Base-by-base conservation (phyloP, 92 coral and sea anemone species). In the Epizoanthus ramosus region DNA sequence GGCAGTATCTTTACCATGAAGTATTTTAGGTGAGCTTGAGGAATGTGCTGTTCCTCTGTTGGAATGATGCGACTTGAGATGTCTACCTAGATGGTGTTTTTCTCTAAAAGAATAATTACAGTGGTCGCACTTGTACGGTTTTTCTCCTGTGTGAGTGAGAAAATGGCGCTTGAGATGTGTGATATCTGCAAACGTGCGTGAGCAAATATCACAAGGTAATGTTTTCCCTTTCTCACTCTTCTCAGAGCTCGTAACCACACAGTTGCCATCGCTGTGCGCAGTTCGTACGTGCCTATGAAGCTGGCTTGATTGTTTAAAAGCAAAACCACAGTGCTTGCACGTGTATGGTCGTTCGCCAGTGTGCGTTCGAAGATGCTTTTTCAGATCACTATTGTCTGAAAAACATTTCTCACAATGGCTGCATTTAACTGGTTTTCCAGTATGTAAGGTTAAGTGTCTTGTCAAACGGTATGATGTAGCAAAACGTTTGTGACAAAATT, bases 301-400 rank as follows among this genome's bases (percentile, higher is more conserved):
- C 41, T 77, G 82, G 66, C 82, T 77, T 63, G 82, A 77, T 70
- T 77, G 82, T 41, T 56, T 21, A 63, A 77, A 77, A 4, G 82
- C 82, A 56, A 68, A 61, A 15, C 22, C 21, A 15, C 82, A 77
- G 41, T 77, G 58, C 3, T 18, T 14, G 19, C 82, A 77, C n/a
- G 61, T 41, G 82, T 41, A 77, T 13, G 82, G 82, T 41, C 82
- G 82, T 15, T 77, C 82, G 3, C 82, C 82, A 18, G 82, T 77
- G 22, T 77, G 82, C 3, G 41, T 77, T 21, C 82, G 82, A 43
- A 77, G 59, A 61, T 77, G 82, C 50, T 77, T 77, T 41, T 77
- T 77, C 71, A 77, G 14, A 52, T 77, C 82, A 17, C 41, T 52
- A 21, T 77, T 77, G 41, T 77, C 70, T 22, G 63, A 21, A 63